These are phyloP conservation scores for Ennomos erosarius DNA, from an alignment of 2,888 invertebrate genomes.

Conservation along the genomic window DNA sequence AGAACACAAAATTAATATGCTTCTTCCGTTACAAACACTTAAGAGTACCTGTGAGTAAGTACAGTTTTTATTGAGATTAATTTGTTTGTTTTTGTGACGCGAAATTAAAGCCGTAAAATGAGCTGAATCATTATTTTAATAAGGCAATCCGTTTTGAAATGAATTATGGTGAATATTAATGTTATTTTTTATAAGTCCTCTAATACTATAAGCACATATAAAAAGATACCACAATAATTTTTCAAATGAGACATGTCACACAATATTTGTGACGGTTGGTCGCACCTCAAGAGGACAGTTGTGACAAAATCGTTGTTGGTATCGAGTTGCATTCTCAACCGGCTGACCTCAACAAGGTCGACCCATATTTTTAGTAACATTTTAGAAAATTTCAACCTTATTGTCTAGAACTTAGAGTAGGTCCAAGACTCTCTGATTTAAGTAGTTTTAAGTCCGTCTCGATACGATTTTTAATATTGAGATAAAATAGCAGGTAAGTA, in stretches of 20 bases:
- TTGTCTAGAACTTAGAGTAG: constrained; percentile 5
- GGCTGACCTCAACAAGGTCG: constrained; percentile 36
- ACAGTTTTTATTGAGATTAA: constrained; percentile 19
- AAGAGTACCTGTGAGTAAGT: constrained; percentile 7
- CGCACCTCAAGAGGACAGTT: constrained; percentile 52
- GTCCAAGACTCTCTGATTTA: constrained; percentile 1
- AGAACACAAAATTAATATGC: constrained; percentile 25
- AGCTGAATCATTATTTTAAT: constrained; percentile 10
- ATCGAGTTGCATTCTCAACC: constrained; percentile 55
- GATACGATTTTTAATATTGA: not conserved
- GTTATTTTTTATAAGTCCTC: not conserved
- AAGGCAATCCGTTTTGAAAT: constrained; percentile 3
- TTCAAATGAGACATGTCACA: constrained; percentile 48
- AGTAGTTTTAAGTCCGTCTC: not conserved
- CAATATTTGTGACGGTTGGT: constrained; percentile 57
- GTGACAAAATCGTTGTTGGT: constrained; percentile 57
- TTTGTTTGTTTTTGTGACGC: constrained; percentile 15
- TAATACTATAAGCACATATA: no score
- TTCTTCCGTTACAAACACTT: constrained; percentile 29
- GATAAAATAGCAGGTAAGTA: not conserved
- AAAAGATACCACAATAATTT: constrained; percentile 37
- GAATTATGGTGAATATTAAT: not conserved
- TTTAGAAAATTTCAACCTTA: constrained; percentile 16
- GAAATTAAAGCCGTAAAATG: constrained; percentile 14
- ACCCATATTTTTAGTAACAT: not conserved